Conservation (phyloP, 2,113 vertebrate species). For the Pica pica region DNA sequence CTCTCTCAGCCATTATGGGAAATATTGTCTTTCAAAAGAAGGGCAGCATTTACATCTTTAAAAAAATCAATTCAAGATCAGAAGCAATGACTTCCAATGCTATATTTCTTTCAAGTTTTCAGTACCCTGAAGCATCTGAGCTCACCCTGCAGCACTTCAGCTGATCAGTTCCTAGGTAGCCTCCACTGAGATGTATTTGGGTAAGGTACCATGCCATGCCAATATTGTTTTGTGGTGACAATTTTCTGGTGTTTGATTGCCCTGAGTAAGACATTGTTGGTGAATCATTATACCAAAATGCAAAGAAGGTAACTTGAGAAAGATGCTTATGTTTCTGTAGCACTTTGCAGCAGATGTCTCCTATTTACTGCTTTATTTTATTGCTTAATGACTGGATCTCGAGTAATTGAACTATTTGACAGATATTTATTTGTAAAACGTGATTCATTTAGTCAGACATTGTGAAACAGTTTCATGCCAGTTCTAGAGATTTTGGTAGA, state of each 20-base stretch:
- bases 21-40: constrained; percentile 1
- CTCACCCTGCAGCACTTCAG: neutral
- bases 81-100: neutral
- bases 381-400: constrained; percentile 80
- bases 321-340: constrained; percentile 77
- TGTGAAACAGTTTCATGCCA: constrained; percentile 73
- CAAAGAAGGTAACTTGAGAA: constrained; percentile 80
- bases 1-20: neutral
- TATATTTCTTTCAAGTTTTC: constrained; percentile 4
- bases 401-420: constrained; percentile 80
- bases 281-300: constrained; percentile 74
- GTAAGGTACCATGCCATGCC: neutral
- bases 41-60: neutral
- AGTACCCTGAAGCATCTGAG: neutral
- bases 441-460: constrained; percentile 81
- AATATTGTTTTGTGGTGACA: neutral
- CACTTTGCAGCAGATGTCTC: constrained; percentile 81
- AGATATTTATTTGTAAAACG: constrained; percentile 84
- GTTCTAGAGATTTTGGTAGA: constrained; percentile 62
- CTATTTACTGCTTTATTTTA: constrained; percentile 84
- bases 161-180: neutral
- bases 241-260: constrained; percentile 19
- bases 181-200: neutral
- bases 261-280: constrained; percentile 55
- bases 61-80: neutral